phyloP scores from a whole-genome alignment of 2,888 invertebrate genomes.

The Pharmacophagus antenor region DNA sequence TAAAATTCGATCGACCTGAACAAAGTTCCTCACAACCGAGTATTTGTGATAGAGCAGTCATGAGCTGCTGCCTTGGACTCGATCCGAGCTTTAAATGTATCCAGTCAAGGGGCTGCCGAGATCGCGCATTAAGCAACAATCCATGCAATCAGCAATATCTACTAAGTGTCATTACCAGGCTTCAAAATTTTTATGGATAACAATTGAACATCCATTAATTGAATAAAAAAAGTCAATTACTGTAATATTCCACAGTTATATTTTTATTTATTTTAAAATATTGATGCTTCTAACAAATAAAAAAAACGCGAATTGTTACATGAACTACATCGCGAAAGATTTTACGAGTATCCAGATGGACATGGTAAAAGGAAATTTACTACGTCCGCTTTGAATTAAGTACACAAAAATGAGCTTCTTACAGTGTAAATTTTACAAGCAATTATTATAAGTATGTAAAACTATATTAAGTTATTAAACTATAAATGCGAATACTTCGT shows the following conservation, averaged over 20 bases:
- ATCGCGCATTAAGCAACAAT: conserved; percentile 5
- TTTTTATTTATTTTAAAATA: conserved; percentile 9
- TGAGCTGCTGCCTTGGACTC: conserved; percentile 32
- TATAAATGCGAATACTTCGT: not conserved
- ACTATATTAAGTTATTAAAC: not conserved
- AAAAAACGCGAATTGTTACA: not conserved
- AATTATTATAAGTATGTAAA: no score
- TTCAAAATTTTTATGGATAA: conserved; percentile 21
- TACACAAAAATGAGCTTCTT: no score
- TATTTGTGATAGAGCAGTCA: conserved; percentile 33
- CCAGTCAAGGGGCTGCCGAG: conserved; percentile 29
- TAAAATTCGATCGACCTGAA: not conserved
- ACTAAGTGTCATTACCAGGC: conserved; percentile 3
- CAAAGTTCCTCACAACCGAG: not conserved
- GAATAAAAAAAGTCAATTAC: not conserved
- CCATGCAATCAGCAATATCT: conserved; percentile 20
- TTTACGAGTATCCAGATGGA: not conserved
- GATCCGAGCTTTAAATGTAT: conserved; percentile 29
- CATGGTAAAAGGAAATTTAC: not conserved
- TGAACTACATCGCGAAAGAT: not conserved
- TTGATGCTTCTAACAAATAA: not conserved
- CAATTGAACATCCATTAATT: not conserved
- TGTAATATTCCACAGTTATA: conserved; percentile 1
- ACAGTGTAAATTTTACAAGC: no score
- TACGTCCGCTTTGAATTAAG: not conserved